Evolutionary conservation across 2,113 vertebrate genomes (phyloP).

Genomic region (Uria lomvia): DNA sequence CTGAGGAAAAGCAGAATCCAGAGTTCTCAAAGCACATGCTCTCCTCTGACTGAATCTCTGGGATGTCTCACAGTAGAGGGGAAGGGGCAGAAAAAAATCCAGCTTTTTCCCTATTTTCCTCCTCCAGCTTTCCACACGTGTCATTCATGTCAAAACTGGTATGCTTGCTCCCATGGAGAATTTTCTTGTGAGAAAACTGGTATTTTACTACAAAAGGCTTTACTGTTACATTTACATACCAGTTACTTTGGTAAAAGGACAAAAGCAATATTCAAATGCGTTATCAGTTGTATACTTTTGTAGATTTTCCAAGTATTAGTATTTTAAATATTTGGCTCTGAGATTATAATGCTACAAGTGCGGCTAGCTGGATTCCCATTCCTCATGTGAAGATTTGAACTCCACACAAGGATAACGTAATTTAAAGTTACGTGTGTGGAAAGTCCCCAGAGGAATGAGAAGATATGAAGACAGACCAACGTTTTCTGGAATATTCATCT

Average conservation of each 20-base stretch:
- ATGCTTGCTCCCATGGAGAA: not conserved
- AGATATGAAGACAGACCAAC: not conserved
- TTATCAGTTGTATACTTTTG: not conserved
- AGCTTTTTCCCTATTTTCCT: not conserved
- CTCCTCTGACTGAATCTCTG: not conserved
- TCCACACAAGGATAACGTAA: not conserved
- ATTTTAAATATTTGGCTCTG: not conserved
- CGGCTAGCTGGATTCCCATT: not conserved
- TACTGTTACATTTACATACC: not conserved
- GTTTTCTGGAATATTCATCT: not conserved
- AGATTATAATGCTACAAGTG: not conserved
- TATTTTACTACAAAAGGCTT: not conserved
- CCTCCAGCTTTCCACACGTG: not conserved
- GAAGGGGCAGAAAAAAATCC: not conserved
- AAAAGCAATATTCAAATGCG: not conserved
- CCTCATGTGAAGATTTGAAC: not conserved
- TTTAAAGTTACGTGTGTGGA: not conserved
- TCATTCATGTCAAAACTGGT: not conserved
- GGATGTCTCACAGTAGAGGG: not conserved
- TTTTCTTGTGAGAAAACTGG: not conserved
- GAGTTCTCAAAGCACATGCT: not conserved
- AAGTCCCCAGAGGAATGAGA: not conserved
- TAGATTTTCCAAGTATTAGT: not conserved
- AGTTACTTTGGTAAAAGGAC: not conserved
- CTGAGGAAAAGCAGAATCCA: not conserved